Base-by-base conservation (phyloP, 2,113 vertebrate genomes). In the Stegostoma tigrinum region DNA sequence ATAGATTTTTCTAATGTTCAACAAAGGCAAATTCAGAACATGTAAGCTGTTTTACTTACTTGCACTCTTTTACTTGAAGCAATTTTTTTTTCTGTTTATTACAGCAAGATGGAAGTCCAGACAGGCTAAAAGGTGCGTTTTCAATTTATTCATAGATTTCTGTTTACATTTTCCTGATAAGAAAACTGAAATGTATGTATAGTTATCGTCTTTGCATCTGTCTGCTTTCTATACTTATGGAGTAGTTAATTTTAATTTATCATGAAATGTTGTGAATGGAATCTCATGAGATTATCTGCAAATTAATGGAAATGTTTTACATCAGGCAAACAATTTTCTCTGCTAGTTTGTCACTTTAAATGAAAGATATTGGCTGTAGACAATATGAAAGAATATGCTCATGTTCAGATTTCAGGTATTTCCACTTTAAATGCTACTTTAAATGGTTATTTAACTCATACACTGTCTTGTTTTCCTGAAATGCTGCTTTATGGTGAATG, bases 71-170 rank as follows among this genome's bases (percentile, higher is more conserved):
- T 23, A 42, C 8, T 70, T 5, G 4, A 68, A n/a, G 38, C 91
- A 96, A 70, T 96, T 0, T 96, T 95, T 23, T 24, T 97, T 97
- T 97, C 66, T 97, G 17, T 75, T 96, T 96, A 97, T 98, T 98
- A 96, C 97, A 98, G 98, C 98, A 98, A 96, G 98, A 98, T 96
- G 98, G 97, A 96, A 97, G 78, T 96, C 97, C 97, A 96, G 98
- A 97, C 96, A 97, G 97, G 97, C 96, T 96, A 96, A 98, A 97
- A 97, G 98, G 98, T 98, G 97, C 97, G 97, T n/a, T 85, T 27
- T 95, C 85, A 96, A 6, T 96, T 97, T 97, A 95, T 96, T 96
- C 96, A 96, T 89, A 0, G 70, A 67, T 67, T 61, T 2, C 80
- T 93, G 61, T 34, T 95, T 52, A 72, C 12, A 34, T 2, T 72